Base-by-base conservation (phyloP, 2,113 vertebrate species). In the Cettia cetti region DNA sequence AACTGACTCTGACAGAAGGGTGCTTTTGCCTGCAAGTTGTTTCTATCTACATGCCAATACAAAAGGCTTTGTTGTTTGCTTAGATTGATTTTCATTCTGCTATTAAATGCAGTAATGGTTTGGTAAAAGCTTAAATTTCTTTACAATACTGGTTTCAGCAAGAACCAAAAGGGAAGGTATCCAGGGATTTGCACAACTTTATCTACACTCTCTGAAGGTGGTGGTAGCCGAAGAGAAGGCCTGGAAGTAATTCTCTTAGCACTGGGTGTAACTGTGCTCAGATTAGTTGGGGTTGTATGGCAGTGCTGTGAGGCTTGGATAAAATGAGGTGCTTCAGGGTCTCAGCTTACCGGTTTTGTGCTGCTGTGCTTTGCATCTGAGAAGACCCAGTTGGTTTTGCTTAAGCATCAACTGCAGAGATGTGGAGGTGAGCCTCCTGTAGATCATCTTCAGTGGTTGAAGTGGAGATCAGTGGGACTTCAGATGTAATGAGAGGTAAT, bases 11-110 rank as follows among this genome's bases (percentile, higher is more conserved):
- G 39, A 33, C 44, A n/a, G 27, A 57, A 59, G 3, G 10, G 5
- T 33, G 3, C 0, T 30, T 74, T 74, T 57, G 21, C 37, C 45
- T 65, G 37, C 15, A 57, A 28, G 22, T 22, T 27, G 8, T 30
- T 89, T 61, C 19, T 59, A 1, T 54, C 31, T 17, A 17, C 1
- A 0, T 6, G 0, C 42, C 7, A 7, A 1, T 54, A 7, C 22
- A 70, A 74, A 85, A 70, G 12, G 6, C 20, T 72, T 61, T 28
- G 19, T 37, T 70, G 7, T 61, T 70, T 42, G 27, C 23, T 15
- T 30, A 39, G 15, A 19, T 28, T 9, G 37, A 10, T 19, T 37
- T 45, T 18, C 61, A 20, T 37, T 40, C 23, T 61, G n/a, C 27
- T 16, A 49, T 40, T 57, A 65, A 33, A 26, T 6, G 13, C 15